A percentile compares a stretch with the other conserved stretches of the same genome.
Evolutionary conservation across 2,797 vertebrate genomes (phyloP).

Genomic region (Lacerta agilis): DNA sequence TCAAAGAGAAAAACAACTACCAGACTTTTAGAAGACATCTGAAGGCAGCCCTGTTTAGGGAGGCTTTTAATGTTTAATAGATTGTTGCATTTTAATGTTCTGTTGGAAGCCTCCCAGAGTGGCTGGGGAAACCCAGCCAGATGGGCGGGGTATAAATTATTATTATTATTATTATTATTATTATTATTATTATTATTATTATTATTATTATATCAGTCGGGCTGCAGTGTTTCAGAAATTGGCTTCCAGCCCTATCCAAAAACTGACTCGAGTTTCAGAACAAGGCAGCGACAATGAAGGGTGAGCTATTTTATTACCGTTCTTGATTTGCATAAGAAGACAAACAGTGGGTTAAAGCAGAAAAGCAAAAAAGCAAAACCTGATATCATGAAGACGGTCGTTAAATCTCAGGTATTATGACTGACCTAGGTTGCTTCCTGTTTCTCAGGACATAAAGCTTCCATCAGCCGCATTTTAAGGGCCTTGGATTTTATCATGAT

Average conservation of each 20-base stretch:
- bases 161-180: too few species aligned
- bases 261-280: background rate
- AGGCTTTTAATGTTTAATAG: too few species aligned
- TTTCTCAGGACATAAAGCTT: slow-evolving; percentile 39
- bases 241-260: slow-evolving; percentile 21
- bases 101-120: too few species aligned
- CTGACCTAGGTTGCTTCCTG: slow-evolving; percentile 13
- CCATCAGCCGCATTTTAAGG: slow-evolving; percentile 30
- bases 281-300: background rate
- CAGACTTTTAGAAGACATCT: too few species aligned
- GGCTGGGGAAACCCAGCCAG: too few species aligned
- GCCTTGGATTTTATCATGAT: slow-evolving; percentile 37
- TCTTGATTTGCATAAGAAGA: slow-evolving; percentile 26
- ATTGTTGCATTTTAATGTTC: too few species aligned
- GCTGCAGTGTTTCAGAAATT: background rate
- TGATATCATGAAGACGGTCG: background rate
- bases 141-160: too few species aligned
- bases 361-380: background rate
- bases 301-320: slow-evolving; percentile 41
- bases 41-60: too few species aligned
- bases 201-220: too few species aligned
- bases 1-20: too few species aligned
- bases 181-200: too few species aligned
- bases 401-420: slow-evolving; percentile 39
- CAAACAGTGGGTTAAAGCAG: background rate